Evolutionary conservation across 2,113 vertebrate species (phyloP), one percentile per base, ranked within the genome.

Genomic region (Chunga burmeisteri): DNA sequence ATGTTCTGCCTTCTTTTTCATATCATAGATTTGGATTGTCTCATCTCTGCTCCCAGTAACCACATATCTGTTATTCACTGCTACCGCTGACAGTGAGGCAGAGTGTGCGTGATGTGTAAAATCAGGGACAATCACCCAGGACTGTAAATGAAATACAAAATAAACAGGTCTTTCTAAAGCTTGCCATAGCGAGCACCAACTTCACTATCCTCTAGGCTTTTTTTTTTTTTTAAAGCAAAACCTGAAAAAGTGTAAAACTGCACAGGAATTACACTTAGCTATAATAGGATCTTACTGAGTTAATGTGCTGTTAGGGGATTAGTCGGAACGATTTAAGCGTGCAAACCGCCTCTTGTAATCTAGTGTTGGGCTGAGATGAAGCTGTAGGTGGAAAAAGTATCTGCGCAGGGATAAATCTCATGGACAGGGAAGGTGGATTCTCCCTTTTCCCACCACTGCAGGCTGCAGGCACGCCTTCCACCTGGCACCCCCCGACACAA

Each of bases 1-100:
- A 6, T 99, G 98, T 77, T 99, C 99, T 13, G 81, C 88, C 72
- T 98, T 99, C 94, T 99, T 99, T 96, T 98, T 99, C 99, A 99
- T 99, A 83, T 99, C 98, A 86, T 99, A 99, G 67, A 99, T 98
- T 80, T 99, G 99, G n/a, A 99, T 99, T 5, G 99, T 99, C 97
- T 99, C 99, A 97, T 99, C 99, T 97, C 98, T 99, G 98, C 99
- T 99, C 34, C 99, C 99, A 6, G 99, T 99, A 36, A 99, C 99
- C 3, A 99, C 98, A 8, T 99, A 99, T 92, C 98, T 98, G 92
- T 98, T 98, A 50, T 98, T 99, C 62, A 98, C 97, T 4, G 99
- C 99, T 62, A 99, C 97, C 0, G 97, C 97, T 1, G 99, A 99
- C 84, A 99, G 87, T 1, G 98, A 99, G 29, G 99, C 99, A 6